These are phyloP conservation scores for Pandemis corylana DNA, from an alignment of 2,888 invertebrate genomes.

Conservation along the genomic window DNA sequence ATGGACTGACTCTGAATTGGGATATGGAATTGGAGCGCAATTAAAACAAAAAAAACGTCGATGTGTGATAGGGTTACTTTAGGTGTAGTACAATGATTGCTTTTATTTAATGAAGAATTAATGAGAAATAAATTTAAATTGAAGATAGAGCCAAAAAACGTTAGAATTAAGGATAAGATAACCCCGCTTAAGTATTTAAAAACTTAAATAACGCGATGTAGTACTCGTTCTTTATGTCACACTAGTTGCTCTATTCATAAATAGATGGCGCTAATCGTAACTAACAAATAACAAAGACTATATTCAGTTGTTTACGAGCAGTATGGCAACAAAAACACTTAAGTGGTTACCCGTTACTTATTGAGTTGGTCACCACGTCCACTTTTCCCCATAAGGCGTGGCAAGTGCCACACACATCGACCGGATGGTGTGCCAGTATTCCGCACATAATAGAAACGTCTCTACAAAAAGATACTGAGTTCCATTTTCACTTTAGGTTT, in stretches of 20 bases:
- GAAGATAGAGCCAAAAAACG: too few relatives aligned
- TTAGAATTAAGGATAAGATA: too few relatives aligned
- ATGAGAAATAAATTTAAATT: too few relatives aligned
- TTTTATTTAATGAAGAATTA: too few relatives aligned
- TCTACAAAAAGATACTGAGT: conserved; percentile 51
- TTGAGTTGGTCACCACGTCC: conserved; percentile 50
- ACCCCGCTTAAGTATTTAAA: not conserved
- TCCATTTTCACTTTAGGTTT: not conserved
- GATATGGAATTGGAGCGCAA: not conserved
- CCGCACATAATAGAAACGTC: conserved; percentile 58
- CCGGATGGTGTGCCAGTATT: conserved; percentile 59
- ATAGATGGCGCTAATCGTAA: not conserved
- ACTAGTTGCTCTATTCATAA: not conserved
- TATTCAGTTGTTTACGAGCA: conserved; percentile 6
- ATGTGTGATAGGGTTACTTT: too few relatives aligned
- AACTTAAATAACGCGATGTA: not conserved
- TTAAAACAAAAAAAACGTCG: too few relatives aligned
- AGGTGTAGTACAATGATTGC: too few relatives aligned
- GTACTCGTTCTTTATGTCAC: not conserved
- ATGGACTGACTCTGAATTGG: not conserved
- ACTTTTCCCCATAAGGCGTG: conserved; percentile 49
- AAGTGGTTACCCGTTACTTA: conserved; percentile 31
- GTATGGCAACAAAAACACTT: conserved; percentile 13
- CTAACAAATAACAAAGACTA: not conserved
- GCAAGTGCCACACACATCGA: conserved; percentile 53